These are phyloP conservation scores for Symphodus melops DNA, from an alignment of 2,113 vertebrate genomes.

Conservation along the genomic window DNA sequence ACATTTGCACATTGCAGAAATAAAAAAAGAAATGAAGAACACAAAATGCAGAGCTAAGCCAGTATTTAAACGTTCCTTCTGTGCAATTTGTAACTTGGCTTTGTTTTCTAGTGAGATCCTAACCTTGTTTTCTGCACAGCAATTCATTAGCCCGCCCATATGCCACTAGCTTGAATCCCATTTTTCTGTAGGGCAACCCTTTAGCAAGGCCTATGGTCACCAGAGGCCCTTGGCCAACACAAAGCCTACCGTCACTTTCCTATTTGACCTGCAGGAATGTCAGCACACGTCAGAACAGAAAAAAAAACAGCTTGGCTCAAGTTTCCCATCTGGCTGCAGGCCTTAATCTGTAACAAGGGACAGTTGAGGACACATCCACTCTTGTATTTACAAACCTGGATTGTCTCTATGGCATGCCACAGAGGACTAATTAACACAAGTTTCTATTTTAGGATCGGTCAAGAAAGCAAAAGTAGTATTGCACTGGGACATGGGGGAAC, in stretches of 20 bases:
- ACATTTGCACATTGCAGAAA: slow-evolving; percentile 3
- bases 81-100: slow-evolving; percentile 9
- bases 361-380: slow-evolving; percentile 50
- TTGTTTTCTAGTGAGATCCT: not conserved
- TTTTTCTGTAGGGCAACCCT: slow-evolving; percentile 22
- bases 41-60: not conserved
- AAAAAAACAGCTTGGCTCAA: slow-evolving; percentile 28
- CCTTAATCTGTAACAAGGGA: slow-evolving; percentile 56
- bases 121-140: not conserved
- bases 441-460: slow-evolving; percentile 66
- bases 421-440: slow-evolving; percentile 71
- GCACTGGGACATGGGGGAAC: slow-evolving; percentile 33
- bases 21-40: slow-evolving; percentile 1
- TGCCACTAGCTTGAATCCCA: slow-evolving; percentile 15
- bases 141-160: slow-evolving; percentile 26
- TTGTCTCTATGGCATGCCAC: slow-evolving; percentile 50
- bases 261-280: slow-evolving; percentile 53
- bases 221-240: slow-evolving; percentile 35
- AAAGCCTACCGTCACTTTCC: slow-evolving; percentile 22
- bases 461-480: slow-evolving; percentile 43
- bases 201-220: slow-evolving; percentile 30
- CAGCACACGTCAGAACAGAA: slow-evolving; percentile 14
- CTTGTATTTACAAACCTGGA: slow-evolving; percentile 62
- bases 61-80: not conserved
- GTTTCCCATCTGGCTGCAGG: slow-evolving; percentile 49